A percentile compares a stretch with the other conserved stretches of the same genome.
These are phyloP conservation scores for Corydoras maculifer DNA, from an alignment of 2,113 vertebrate genomes.

Conservation along the genomic window DNA sequence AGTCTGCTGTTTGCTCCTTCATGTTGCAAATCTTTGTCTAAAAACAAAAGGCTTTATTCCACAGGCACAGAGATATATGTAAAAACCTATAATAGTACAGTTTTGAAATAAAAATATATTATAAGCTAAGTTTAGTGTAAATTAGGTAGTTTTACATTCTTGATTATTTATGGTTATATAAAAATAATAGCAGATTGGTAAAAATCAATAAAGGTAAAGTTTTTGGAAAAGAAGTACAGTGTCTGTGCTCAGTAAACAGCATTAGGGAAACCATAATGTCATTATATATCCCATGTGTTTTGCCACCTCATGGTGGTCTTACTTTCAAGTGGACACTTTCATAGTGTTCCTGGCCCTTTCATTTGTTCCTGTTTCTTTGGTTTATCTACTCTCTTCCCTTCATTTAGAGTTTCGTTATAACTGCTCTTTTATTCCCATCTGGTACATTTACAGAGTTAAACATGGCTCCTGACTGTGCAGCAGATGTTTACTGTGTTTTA, in stretches of 20 bases:
- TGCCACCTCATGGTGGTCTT: conserved; percentile 33
- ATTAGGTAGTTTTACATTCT: too few species aligned
- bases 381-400: conserved; percentile 50
- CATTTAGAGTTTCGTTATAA: conserved; percentile 57
- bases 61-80: too few species aligned
- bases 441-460: conserved; percentile 65
- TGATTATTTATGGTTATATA: too few species aligned
- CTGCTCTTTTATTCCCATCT: conserved; percentile 64
- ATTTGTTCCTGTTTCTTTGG: conserved; percentile 46
- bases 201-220: too few species aligned
- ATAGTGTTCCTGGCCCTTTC: conserved; percentile 32
- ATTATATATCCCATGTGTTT: conserved; percentile 26
- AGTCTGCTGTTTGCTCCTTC: too few species aligned
- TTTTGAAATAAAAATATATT: too few species aligned
- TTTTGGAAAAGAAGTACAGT: too few species aligned
- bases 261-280: conserved; percentile 31
- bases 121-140: too few species aligned
- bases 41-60: too few species aligned
- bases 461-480: conserved; percentile 61
- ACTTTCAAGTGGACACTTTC: conserved; percentile 42
- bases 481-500: conserved; percentile 68
- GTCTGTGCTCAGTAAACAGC: background rate
- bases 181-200: too few species aligned
- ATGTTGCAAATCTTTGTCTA: too few species aligned
- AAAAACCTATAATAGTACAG: too few species aligned